Evolutionary conservation across 2,888 invertebrate species (phyloP), one percentile per base, ranked within the genome.

Genomic region (Euclidia mi): DNA sequence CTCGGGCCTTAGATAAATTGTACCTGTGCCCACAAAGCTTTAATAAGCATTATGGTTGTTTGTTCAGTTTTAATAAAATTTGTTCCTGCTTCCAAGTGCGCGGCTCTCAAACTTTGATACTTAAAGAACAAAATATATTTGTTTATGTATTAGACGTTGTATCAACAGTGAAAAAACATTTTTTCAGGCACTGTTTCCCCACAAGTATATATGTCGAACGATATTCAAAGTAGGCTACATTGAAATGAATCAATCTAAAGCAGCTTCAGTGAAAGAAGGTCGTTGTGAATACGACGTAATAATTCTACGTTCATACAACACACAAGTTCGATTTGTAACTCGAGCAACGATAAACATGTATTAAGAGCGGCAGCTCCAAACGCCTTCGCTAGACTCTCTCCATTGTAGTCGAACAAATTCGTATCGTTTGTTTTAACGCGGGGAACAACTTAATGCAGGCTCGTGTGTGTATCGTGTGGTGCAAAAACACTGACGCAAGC

Each of bases 321-420:
- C 73, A 77, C 67, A 66, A 77, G 79, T 83, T 84, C 83, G 79
- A 80, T 83, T 82, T 82, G 79, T 79, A 79, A 80, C 79, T 75
- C 57, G 64, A 78, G 74, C 69, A 78, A 77, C 82, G 79, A 83
- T 85, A 88, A 87, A 88, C 83, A 78, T 81, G 75, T 72, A 79
- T 77, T 79, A 79, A 73, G 69, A 77, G 69, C 66, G 71, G 70
- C 76, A 71, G 77, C 66, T 65, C 68, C 70, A 68, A 78, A 76
- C 70, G 67, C 56, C n/a, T n/a, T n/a, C 63, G 56, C 59, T 71
- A 78, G 77, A 84, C 79, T 85, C 79, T 78, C 78, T 81, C 79
- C 76, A 78, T 64, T 81, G 71, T 76, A 83, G 81, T 80, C 76
- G 76, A 88, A 91, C 88, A 87, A 90, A 90, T 90, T 84, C 59